Base-by-base conservation (phyloP, 1,140 invertebrate species). In the Drosophila nikananu region DNA sequence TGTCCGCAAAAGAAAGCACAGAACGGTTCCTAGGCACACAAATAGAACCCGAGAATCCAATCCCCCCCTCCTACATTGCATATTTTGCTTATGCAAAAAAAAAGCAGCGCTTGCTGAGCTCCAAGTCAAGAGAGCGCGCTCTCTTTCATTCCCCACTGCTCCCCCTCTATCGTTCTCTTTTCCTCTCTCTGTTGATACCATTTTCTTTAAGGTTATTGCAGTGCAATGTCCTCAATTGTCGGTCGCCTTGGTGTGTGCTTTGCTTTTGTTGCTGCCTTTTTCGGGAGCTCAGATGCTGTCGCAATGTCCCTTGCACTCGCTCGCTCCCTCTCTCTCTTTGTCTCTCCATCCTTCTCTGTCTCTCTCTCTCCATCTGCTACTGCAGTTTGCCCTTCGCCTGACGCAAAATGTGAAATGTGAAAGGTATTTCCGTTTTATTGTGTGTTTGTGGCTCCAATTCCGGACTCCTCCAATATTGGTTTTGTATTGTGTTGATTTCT, bases 181-280 rank as follows among this genome's bases (percentile, higher is more conserved):
- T 21, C 19, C 27, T 41, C 25, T 7, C 35, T 37, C 27, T 61
- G 52, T 71, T 83, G 80, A 79, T 71, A 71, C 67, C 67, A 71
- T 71, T 71, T 83, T 90, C 79, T 82, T 83, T 89, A 89, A 89
- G 84, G 84, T 89, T 89, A 89, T 81, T 89, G 66, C 74, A 81
- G 84, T 89, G 84, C 84, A 89, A 90, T 89, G 84, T 89, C 81
- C 84, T 80, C 84, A 89, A 89, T 89, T 77, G 83, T 73, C n/a
- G 60, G 72, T 86, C 80, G 78, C 83, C 84, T 87, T 87, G 78
- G 81, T 67, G 63, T 32, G 81, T 64, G 67, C 25, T 44, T 57
- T 78, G 61, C 70, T 73, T 58, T 70, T 78, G 35, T 76, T 68
- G 52, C 61, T 72, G 30, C 66, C 64, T 70, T 63, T 84, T 87